phyloP scores from a whole-genome alignment of 2,888 invertebrate genomes.

The Keiferia lycopersicella region DNA sequence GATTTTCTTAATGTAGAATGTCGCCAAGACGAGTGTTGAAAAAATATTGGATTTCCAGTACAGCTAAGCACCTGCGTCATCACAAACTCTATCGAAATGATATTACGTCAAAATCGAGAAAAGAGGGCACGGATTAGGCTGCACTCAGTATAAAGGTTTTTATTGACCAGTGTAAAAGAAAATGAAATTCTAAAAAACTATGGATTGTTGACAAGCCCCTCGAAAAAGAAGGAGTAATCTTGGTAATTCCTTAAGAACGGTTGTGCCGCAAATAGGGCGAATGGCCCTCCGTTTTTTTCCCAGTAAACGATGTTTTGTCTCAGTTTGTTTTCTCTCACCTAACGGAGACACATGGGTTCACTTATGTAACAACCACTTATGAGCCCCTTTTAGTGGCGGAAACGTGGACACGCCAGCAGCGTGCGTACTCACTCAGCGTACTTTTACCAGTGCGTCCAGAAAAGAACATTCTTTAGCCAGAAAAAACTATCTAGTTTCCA shows the following conservation, averaged over 20 bases:
- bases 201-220: neutral
- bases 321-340: slow-evolving; percentile 29
- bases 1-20: too few species aligned
- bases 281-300: slow-evolving; percentile 11
- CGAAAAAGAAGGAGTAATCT: neutral
- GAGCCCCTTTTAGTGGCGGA: slow-evolving; percentile 27
- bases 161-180: neutral
- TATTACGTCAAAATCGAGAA: too few species aligned
- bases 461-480: too few species aligned
- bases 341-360: slow-evolving; percentile 30
- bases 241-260: neutral
- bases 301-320: slow-evolving; percentile 26
- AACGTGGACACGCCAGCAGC: neutral
- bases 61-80: too few species aligned
- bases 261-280: neutral
- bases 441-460: too few species aligned
- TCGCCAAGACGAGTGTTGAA: too few species aligned
- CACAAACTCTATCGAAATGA: too few species aligned
- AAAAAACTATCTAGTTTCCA: too few species aligned
- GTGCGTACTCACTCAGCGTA: neutral
- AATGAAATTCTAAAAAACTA: neutral
- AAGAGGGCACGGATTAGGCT: too few species aligned
- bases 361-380: slow-evolving; percentile 26
- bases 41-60: too few species aligned
- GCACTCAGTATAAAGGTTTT: too few species aligned